These are phyloP conservation scores for Geopemphigus sp. DNA, from an alignment of 1,140 invertebrate species.

Conservation along the genomic window DNA sequence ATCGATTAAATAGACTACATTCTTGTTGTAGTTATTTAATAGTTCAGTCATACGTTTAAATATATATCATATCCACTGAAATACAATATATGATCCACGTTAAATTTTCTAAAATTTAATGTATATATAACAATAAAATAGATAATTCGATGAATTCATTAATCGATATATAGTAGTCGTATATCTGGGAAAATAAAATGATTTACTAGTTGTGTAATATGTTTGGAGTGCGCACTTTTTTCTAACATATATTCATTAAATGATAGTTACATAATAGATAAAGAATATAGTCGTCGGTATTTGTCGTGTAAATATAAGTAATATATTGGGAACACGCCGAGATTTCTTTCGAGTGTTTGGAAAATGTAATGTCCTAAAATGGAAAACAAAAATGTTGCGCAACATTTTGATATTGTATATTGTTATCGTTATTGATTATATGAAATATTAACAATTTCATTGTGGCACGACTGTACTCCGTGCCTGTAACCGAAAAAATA, in stretches of 20 bases:
- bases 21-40: no score
- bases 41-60: no score
- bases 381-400: background rate
- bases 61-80: no score
- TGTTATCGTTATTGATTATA: background rate
- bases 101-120: no score
- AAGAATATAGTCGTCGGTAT: no score
- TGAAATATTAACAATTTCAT: background rate
- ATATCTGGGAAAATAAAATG: background rate
- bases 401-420: background rate
- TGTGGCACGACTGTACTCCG: background rate
- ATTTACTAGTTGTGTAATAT: background rate
- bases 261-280: background rate
- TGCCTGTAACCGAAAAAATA: background rate
- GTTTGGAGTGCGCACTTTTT: background rate
- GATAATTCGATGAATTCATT: no score
- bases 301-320: no score
- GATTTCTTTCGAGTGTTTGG: background rate
- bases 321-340: no score
- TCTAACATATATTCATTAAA: background rate
- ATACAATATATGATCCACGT: no score
- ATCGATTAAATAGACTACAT: no score
- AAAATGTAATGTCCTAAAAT: background rate
- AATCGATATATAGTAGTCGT: background rate
- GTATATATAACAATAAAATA: no score